Base-by-base conservation (phyloP, 1,140 invertebrate species). In the Dreissena polymorpha region DNA sequence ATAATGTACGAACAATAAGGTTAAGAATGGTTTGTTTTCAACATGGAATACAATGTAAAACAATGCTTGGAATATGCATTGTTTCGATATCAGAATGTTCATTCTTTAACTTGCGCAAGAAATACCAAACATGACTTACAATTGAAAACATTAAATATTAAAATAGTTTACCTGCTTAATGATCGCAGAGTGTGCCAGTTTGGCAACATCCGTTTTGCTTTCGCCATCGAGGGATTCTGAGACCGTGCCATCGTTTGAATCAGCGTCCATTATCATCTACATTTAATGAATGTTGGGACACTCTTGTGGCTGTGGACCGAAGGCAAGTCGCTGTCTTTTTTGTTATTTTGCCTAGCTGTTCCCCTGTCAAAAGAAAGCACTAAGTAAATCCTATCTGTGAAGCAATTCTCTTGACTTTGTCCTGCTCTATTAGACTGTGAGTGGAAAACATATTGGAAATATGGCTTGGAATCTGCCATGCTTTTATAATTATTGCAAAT, bases 151-250 rank as follows among this genome's bases (percentile, higher is more conserved):
- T 39, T 39, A 39, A 39, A 39, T 39, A 39, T 39, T 39, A 5
- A 39, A 39, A 39, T 39, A 25, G 81, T 88, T 81, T 86, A 93
- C 92, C 90, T 93, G 92, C 86, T 93, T 93, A 65, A 93, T 93
- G 79, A 93, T 93, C 83, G 92, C 92, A 3, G 89, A 87, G 79
- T 92, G 92, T 49, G 91, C 92, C 16, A 93, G 89, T 80, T 93
- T 92, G 12, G 89, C 88, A 2, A 89, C 86, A 75, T 93, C 92
- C 14, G 90, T 89, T 83, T 92, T 92, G 14, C 89, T 90, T 70
- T 92, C 91, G 12, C 91, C 91, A 74, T 92, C 91, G 27, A 92
- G 88, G 55, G 86, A 85, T 72, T 91, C 91, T 0, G 87, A 80
- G 10, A 87, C 87, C 21, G 87, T 90, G 60, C 88, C 89, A 86